Evolutionary conservation across 2,797 vertebrate genomes (phyloP), one percentile per base, ranked within the genome.

Genomic region (Moxostoma hubbsi): DNA sequence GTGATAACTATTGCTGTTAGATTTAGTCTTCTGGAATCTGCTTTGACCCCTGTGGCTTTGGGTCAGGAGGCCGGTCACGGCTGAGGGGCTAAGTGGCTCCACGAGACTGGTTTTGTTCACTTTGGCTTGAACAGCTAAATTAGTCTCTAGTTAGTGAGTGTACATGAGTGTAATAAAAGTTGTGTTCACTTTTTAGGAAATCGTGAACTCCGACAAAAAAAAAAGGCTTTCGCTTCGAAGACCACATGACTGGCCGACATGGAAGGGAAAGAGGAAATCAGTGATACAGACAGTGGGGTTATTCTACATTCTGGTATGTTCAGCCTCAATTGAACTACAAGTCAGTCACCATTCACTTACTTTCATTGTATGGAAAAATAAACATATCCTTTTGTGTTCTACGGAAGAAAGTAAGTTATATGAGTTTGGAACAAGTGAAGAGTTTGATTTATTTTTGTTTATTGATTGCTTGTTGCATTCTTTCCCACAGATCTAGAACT

Each of bases 261-360:
- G 96, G 96, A 95, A 77, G 90, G 84, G 59, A 96, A 93, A 80
- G 95, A 95, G 69, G 96, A 97, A 85, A 90, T 91, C 89, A 97
- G 96, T 46, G 95, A 96, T 91, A 94, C 93, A 0, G 96, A 97
- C 90, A 97, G 95, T 0, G 96, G 96, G 54, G 94, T 96, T 89
- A 96, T 96, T 86, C 92, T 97, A 75, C 95, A 96, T 85, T 96
- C 95, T 82, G 94, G 96, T 96, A 91, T 84, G 87, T 51, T 18
- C 47, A 54, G 24, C 36, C 59, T 43, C 1, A 73, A 1, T 54
- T 10, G 0, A 74, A 61, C 57, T 70, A 45, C n/a, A 63, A 13
- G 5, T 54, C 36, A 36, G 36, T 36, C 36, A 36, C 36, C 36
- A 36, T 36, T 36, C 36, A 36, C 36, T 36, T 36, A 36, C 36